Conservation (phyloP, 2,797 vertebrate species). For the Prionace glauca region DNA sequence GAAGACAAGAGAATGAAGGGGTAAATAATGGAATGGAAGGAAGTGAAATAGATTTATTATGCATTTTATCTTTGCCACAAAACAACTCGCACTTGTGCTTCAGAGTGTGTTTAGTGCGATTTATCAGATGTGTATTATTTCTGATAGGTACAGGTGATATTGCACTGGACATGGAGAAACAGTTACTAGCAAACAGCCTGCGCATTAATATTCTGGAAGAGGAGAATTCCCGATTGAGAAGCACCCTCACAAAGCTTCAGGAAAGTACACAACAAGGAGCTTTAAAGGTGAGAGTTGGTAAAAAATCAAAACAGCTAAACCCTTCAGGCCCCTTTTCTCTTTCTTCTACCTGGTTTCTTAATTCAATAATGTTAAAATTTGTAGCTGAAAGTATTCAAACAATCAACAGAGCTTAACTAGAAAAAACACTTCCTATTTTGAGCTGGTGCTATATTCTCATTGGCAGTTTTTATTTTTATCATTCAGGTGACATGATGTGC, state of each 20-base stretch:
- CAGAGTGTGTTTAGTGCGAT: background rate
- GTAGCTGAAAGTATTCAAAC: background rate
- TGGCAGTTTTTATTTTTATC: background rate
- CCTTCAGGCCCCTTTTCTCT: background rate
- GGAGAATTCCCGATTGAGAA: constrained; percentile 66
- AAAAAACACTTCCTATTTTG: background rate
- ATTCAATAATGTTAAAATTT: background rate
- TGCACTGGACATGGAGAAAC: constrained; percentile 77
- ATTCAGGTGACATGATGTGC: background rate
- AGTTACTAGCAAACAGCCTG: constrained; percentile 73
- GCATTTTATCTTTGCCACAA: too few species aligned
- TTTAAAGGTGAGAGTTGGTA: constrained; percentile 52
- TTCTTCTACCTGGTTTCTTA: background rate
- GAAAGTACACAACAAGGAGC: constrained; percentile 49
- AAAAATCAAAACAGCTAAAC: background rate
- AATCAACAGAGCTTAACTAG: background rate
- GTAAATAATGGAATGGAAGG: too few species aligned
- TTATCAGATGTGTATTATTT: background rate
- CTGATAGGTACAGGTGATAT: constrained; percentile 70
- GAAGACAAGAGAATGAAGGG: too few species aligned
- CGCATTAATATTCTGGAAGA: constrained; percentile 72
- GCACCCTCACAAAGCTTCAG: constrained; percentile 65
- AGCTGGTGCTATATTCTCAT: background rate
- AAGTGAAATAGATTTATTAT: too few species aligned
- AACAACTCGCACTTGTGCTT: too few species aligned